phyloP scores from a whole-genome alignment of 2,888 invertebrate genomes.

The Stratiomys singularior region DNA sequence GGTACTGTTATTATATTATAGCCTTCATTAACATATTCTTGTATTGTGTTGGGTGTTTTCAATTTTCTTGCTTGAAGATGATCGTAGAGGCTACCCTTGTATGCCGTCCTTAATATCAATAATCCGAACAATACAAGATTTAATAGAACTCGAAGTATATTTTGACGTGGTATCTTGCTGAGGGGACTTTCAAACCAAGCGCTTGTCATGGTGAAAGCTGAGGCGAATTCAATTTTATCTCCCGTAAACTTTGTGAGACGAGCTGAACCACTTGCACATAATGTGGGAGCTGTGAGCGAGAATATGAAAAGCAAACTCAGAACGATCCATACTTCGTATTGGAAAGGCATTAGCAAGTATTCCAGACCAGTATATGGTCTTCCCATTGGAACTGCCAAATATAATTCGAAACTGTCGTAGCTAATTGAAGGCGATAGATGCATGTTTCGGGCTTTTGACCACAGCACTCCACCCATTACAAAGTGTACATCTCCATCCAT shows the following conservation, averaged over 20 bases:
- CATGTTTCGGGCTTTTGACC: background rate
- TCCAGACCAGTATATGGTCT: background rate
- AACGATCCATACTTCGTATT: background rate
- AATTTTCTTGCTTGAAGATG: constrained; percentile 35
- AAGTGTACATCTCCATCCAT: background rate
- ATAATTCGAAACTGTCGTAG: background rate
- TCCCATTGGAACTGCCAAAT: background rate
- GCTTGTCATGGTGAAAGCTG: background rate
- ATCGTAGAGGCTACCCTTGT: constrained; percentile 52
- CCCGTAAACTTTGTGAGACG: background rate
- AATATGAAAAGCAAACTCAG: background rate
- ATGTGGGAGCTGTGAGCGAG: background rate
- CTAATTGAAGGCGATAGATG: background rate
- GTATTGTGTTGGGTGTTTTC: background rate
- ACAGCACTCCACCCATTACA: background rate
- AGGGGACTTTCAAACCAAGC: constrained; percentile 14
- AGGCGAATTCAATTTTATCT: background rate
- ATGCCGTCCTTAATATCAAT: constrained; percentile 58
- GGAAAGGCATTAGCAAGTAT: background rate
- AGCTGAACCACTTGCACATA: background rate
- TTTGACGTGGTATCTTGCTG: background rate
- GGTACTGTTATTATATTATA: background rate
- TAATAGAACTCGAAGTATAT: constrained; percentile 46
- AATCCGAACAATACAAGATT: constrained; percentile 58
- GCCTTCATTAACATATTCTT: constrained; percentile 16